Conservation (phyloP, 2,797 vertebrate genomes). For the Helicolenus hilgendorfi region DNA sequence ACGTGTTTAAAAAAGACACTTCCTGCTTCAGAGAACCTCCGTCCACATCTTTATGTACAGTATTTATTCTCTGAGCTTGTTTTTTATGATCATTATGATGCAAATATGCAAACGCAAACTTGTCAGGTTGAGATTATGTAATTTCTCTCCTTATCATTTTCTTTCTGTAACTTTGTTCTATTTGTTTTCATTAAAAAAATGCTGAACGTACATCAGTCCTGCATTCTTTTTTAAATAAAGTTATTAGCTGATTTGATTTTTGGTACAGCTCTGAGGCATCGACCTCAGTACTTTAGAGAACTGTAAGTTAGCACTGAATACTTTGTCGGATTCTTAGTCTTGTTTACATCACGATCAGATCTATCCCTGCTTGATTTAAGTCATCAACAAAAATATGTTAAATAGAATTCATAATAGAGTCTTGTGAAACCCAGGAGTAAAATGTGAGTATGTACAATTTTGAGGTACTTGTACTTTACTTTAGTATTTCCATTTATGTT, state of each 20-base stretch:
- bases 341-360: neutral
- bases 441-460: neutral
- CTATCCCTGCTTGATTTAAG: neutral
- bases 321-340: neutral
- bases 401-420: neutral
- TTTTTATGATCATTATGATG: conserved; percentile 38
- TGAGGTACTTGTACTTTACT: neutral
- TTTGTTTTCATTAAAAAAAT: conserved; percentile 74
- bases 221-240: neutral
- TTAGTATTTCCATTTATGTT: neutral
- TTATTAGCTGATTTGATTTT: neutral
- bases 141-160: conserved; percentile 30
- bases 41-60: conserved; percentile 43
- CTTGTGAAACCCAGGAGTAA: neutral
- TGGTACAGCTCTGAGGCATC: neutral
- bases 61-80: conserved; percentile 61
- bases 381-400: neutral
- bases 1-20: neutral
- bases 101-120: conserved; percentile 55
- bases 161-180: conserved; percentile 50
- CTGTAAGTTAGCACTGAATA: neutral
- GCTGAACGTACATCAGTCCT: neutral
- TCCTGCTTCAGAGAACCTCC: conserved; percentile 23
- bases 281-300: neutral
- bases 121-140: conserved; percentile 46